Evolutionary conservation across 2,797 vertebrate genomes (phyloP), one percentile per base, ranked within the genome.

Genomic region (Lepilemur ruficaudatus): DNA sequence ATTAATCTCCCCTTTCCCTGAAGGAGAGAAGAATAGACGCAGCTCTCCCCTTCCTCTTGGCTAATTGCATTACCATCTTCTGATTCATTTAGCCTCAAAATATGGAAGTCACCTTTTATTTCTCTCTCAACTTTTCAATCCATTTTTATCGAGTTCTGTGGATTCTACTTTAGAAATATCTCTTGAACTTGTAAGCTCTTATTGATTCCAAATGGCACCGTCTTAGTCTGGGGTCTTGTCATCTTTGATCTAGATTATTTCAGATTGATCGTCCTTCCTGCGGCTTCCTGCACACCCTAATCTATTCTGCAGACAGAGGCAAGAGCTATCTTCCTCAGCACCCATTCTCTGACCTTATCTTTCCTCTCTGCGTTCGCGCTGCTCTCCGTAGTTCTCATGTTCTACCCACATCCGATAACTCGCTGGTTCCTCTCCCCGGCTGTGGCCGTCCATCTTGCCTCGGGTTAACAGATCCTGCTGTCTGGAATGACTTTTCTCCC

Each of bases 11-110:
- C 28, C 18, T 17, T 41, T 18, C 67, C 72, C 73, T 10, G 8
- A 15, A 7, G n/a, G 3, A 5, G 1, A 25, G 7, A 1, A n/a
- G 35, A 0, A 9, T 0, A 25, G 32, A 30, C 0, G 0, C 18
- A n/a, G 2, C 15, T n/a, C 30, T 7, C 0, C 43, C 7, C 59
- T 35, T 35, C 0, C 22, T 57, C 23, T 4, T 6, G 7, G 20
- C 2, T 35, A 14, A 86, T 25, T 13, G 18, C 30, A 52, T 61
- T 28, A 2, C 15, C 18, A 0, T 41, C n/a, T 18, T 35, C 30
- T 0, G 12, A 8, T 30, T 52, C 52, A 0, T 28, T 63, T 23
- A 4, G 28, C 79, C 65, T 89, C 46, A 5, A 28, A 11, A 25
- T 13, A 4, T 3, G 0, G 9, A 67, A 30, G 73, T 72, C 87